These are phyloP conservation scores for Alligator mississippiensis DNA, from an alignment of 2,113 vertebrate species.

Conservation along the genomic window DNA sequence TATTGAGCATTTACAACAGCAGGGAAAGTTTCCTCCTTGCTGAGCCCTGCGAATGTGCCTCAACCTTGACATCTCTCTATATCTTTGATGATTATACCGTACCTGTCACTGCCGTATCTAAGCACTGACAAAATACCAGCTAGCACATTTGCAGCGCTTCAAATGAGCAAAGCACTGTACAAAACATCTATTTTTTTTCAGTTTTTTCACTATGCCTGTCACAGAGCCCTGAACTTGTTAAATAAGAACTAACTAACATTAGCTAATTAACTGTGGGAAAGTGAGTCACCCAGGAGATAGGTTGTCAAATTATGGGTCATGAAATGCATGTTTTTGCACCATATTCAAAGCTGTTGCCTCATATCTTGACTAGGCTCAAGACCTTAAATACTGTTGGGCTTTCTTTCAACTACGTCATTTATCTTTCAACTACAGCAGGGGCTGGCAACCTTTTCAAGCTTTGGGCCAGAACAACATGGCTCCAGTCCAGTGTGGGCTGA, in stretches of 20 bases:
- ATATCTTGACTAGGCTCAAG: not conserved
- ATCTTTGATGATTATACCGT: not conserved
- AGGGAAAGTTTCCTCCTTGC: not conserved
- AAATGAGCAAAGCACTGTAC: not conserved
- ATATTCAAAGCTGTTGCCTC: not conserved
- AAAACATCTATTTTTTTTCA: conserved; percentile 42
- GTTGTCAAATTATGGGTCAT: conserved; percentile 20
- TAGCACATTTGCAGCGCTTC: conserved; percentile 35
- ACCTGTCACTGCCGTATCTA: conserved; percentile 15
- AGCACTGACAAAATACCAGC: conserved; percentile 12
- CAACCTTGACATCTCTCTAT: not conserved
- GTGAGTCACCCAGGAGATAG: not conserved
- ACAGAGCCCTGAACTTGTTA: conserved; percentile 33
- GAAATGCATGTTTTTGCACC: not conserved
- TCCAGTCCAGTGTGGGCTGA: no score
- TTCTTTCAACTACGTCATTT: not conserved
- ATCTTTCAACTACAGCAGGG: no score
- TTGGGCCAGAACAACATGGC: not conserved
- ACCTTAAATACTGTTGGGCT: not conserved
- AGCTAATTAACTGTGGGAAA: conserved; percentile 60
- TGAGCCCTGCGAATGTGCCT: not conserved
- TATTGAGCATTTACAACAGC: not conserved
- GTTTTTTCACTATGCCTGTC: not conserved
- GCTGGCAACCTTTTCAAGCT: not conserved
- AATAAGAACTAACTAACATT: conserved; percentile 58